These are phyloP conservation scores for Crotalus horridus DNA, from an alignment of 2,113 vertebrate genomes.

Conservation along the genomic window DNA sequence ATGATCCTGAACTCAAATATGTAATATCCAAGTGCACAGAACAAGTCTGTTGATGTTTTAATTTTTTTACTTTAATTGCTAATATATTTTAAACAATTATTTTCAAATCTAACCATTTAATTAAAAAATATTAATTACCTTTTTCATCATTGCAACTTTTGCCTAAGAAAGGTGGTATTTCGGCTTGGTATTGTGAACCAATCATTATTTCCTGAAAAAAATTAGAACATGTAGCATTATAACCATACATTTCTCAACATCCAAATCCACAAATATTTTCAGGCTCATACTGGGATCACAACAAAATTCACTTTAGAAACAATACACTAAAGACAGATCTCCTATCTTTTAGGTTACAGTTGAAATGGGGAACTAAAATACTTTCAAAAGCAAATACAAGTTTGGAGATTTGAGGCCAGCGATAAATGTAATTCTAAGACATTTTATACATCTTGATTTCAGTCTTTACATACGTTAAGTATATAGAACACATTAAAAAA, in stretches of 20 bases:
- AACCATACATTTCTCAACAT: background rate
- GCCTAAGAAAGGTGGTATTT: slow-evolving; percentile 86
- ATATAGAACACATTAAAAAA: rapidly evolving
- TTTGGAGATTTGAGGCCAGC: background rate
- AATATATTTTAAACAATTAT: background rate
- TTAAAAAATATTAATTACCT: slow-evolving; percentile 64
- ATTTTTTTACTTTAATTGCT: background rate
- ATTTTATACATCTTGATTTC: background rate
- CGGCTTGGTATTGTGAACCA: slow-evolving; percentile 92
- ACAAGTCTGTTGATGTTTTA: background rate
- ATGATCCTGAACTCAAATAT: background rate
- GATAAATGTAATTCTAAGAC: background rate
- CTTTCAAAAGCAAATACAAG: background rate
- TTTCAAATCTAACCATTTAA: background rate
- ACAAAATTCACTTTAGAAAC: background rate
- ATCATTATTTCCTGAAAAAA: slow-evolving; percentile 93
- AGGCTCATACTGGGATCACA: background rate
- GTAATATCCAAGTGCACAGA: background rate
- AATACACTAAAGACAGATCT: background rate
- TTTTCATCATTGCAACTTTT: slow-evolving; percentile 77
- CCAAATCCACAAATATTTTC: background rate
- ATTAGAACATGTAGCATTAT: background rate
- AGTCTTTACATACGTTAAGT: background rate
- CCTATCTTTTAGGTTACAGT: background rate
- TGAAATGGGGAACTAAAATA: background rate